These are phyloP conservation scores for Oligia strigilis DNA, from an alignment of 2,888 invertebrate genomes.

Conservation along the genomic window DNA sequence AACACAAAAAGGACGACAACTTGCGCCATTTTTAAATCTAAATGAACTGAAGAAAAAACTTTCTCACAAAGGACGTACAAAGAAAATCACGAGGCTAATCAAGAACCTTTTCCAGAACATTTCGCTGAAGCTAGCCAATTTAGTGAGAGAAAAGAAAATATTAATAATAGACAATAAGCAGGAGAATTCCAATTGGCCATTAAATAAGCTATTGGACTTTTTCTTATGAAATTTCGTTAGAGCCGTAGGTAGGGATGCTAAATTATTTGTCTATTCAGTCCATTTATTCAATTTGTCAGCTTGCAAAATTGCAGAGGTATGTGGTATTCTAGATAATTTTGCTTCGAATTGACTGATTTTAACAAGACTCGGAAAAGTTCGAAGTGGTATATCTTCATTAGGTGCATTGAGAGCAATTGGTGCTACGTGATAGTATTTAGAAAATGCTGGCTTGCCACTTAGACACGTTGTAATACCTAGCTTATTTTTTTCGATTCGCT, in stretches of 20 bases:
- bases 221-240: slow-evolving; percentile 42
- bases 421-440: slow-evolving; percentile 50
- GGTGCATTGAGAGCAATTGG: slow-evolving; percentile 31
- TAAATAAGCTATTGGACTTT: slow-evolving; percentile 60
- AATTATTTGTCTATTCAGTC: slow-evolving; percentile 43
- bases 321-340: slow-evolving; percentile 2
- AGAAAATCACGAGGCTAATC: slow-evolving; percentile 73
- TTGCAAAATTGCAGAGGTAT: slow-evolving; percentile 18
- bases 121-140: slow-evolving; percentile 68
- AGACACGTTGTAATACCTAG: background rate
- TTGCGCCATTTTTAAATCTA: slow-evolving; percentile 62
- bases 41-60: slow-evolving; percentile 65
- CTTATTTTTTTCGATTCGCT: slow-evolving; percentile 14
- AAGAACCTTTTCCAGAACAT: slow-evolving; percentile 74
- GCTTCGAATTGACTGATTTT: slow-evolving; percentile 26
- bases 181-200: slow-evolving; percentile 60
- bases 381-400: slow-evolving; percentile 38
- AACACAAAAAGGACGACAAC: slow-evolving; percentile 59
- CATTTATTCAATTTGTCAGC: slow-evolving; percentile 46
- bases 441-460: slow-evolving; percentile 27
- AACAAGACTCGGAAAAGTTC: slow-evolving; percentile 14
- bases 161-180: slow-evolving; percentile 69
- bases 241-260: slow-evolving; percentile 34
- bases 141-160: slow-evolving; percentile 70
- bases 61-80: slow-evolving; percentile 69